Base-by-base conservation (phyloP, 2,797 vertebrate species). In the Neomorphus geoffroyi region DNA sequence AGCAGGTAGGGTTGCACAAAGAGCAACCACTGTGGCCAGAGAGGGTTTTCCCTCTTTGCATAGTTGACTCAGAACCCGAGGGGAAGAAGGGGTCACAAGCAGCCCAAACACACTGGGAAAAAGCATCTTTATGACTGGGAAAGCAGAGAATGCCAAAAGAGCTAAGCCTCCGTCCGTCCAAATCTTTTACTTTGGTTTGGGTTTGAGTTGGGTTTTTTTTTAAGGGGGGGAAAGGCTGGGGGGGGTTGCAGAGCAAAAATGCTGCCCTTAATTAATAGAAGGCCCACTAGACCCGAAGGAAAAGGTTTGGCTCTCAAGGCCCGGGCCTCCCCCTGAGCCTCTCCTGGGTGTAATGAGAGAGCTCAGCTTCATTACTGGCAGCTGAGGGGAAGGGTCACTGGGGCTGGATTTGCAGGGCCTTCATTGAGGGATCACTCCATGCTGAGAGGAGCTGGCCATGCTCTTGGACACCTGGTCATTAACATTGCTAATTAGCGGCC, bases 381-480 rank as follows among this genome's bases (percentile, higher is more conserved):
- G 98, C 98, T 98, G 98, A 98, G 98, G 97, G 97, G 98, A 98
- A 98, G 98, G 98, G 98, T 99, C 98, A 99, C 97, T 97, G 98
- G 98, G 98, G 98, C 98, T 98, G 98, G 98, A 98, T 99, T 99
- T 98, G 98, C 98, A 97, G 98, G 98, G 98, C 98, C 97, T 97
- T 98, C 98, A 98, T 99, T 99, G 98, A 98, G 98, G 98, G 98
- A 98, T 98, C 98, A 97, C 98, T 98, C 98, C 98, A 98, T 98
- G 97, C 98, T 99, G 98, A 98, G 99, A 99, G 98, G 98, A 99
- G 98, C 98, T 99, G 99, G 99, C 99, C 98, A 90, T 97, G 98
- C 98, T 99, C 98, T 98, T 98, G 98, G 99, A 99, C 99, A 99
- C 99, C 99, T 99, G 99, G 98, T 99, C 99, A 99, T 99, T 99